phyloP scores from a whole-genome alignment of 2,888 invertebrate genomes.

The Catocala nupta region DNA sequence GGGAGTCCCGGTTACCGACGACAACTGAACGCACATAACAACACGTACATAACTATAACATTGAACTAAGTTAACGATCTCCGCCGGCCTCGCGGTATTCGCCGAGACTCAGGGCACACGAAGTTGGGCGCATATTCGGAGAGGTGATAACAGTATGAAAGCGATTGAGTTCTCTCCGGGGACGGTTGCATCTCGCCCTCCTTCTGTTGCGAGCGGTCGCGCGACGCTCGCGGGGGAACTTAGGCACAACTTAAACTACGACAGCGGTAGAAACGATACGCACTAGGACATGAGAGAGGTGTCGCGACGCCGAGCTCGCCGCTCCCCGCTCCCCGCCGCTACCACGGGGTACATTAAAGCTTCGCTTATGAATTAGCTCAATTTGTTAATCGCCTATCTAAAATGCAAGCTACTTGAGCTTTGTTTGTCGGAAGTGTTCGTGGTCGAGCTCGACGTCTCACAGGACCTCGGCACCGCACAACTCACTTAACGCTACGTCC shows the following conservation, averaged over 20 bases:
- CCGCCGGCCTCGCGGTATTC: not conserved
- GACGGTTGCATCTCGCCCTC: conserved; percentile 79
- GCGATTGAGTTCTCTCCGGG: conserved; percentile 75
- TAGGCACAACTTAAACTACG: conserved; percentile 39
- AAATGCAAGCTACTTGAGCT: conserved; percentile 79
- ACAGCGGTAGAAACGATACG: conserved; percentile 37
- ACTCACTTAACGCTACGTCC: conserved; percentile 66
- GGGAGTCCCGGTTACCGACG: conserved; percentile 23
- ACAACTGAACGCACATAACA: conserved; percentile 33
- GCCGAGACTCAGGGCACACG: conserved; percentile 42
- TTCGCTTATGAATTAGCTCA: conserved; percentile 80
- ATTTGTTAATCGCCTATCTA: conserved; percentile 87
- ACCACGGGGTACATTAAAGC: conserved; percentile 80
- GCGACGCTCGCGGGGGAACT: conserved; percentile 24
- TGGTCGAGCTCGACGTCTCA: conserved; percentile 69
- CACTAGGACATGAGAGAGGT: conserved; percentile 50
- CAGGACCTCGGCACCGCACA: conserved; percentile 78
- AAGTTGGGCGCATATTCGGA: conserved; percentile 79
- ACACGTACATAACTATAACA: conserved; percentile 25
- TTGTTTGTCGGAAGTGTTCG: conserved; percentile 64
- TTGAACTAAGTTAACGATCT: conserved; percentile 11
- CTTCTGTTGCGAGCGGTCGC: conserved; percentile 35
- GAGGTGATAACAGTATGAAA: conserved; percentile 75
- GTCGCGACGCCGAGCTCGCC: conserved; percentile 68
- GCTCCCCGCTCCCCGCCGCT: conserved; percentile 55